These are phyloP conservation scores for Eriocheir sinensis DNA, from an alignment of 1,140 invertebrate species.

Conservation along the genomic window DNA sequence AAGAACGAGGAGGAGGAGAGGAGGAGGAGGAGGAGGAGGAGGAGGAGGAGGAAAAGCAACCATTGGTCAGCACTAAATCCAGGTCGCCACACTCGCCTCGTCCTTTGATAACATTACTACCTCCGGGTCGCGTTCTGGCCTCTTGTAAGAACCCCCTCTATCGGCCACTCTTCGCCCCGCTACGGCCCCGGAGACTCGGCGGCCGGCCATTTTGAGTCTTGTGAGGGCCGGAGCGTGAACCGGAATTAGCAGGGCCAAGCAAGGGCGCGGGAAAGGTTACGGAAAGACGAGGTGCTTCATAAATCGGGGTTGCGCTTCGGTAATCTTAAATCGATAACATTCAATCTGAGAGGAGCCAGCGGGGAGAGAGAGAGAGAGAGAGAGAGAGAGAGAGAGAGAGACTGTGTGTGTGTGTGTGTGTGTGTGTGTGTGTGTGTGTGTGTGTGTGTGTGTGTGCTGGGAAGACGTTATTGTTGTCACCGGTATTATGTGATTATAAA, in stretches of 20 bases:
- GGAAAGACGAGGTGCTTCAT: conserved; percentile 42
- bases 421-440: not conserved
- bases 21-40: not conserved
- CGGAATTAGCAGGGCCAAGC: not conserved
- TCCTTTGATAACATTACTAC: conserved; percentile 57
- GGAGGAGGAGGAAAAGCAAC: not conserved
- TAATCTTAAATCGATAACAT: conserved; percentile 71
- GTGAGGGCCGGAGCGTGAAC: not conserved
- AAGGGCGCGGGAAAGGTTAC: conserved; percentile 50
- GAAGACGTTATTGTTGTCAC: too few relatives aligned
- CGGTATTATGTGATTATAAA: too few relatives aligned
- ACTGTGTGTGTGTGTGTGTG: not conserved
- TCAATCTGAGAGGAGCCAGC: conserved; percentile 58
- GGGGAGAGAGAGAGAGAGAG: not conserved
- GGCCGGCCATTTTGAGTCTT: not conserved
- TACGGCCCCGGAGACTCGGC: not conserved
- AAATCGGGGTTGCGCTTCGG: conserved; percentile 64
- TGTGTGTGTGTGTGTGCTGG: too few relatives aligned
- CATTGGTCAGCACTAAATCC: conserved; percentile 61
- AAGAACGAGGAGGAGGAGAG: not conserved
- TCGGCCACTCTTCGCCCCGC: not conserved
- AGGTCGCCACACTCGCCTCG: conserved; percentile 49
- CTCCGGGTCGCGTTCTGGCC: not conserved
- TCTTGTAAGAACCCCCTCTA: too few relatives aligned
- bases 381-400: conserved; percentile 49